Conservation (phyloP, 1,140 invertebrate species). For the Drosophila malerkotliana region DNA sequence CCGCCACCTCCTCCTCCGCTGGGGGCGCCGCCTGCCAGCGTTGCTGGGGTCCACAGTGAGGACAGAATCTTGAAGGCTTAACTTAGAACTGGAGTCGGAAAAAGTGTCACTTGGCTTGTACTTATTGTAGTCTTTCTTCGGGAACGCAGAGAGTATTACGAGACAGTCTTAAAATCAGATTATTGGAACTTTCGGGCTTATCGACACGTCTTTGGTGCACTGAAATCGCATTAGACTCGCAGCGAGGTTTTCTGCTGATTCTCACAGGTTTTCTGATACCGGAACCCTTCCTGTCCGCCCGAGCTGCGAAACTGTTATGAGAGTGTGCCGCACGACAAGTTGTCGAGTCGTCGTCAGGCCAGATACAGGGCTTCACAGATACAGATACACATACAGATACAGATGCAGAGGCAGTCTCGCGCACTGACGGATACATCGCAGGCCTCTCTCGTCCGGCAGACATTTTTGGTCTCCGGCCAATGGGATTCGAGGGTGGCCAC, state of each 20-base stretch:
- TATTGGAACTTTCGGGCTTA: neutral
- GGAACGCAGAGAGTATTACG: neutral
- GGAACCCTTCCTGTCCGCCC: constrained; percentile 76
- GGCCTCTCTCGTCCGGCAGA: constrained; percentile 27
- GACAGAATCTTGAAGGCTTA: constrained; percentile 78
- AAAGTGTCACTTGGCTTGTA: neutral
- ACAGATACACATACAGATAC: constrained; percentile 13
- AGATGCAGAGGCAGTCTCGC: neutral
- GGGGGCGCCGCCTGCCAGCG: constrained; percentile 64
- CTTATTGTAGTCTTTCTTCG: neutral
- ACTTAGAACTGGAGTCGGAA: constrained; percentile 12
- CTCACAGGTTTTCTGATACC: constrained; percentile 10
- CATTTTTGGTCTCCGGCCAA: constrained; percentile 55
- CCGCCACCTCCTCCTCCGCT: constrained; percentile 33
- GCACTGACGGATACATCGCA: constrained; percentile 4
- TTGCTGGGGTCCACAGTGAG: constrained; percentile 81
- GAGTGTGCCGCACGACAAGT: constrained; percentile 56
- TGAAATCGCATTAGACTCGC: constrained; percentile 16
- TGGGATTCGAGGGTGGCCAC: constrained; percentile 36
- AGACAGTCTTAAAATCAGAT: neutral
- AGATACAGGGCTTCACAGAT: constrained; percentile 8
- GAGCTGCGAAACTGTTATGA: constrained; percentile 81
- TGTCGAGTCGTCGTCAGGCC: constrained; percentile 38
- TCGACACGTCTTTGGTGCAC: neutral
- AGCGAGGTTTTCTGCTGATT: constrained; percentile 22